Evolutionary conservation across 64 coral and sea anemone species (phyloP).

Genomic region (Anthopleura sola): DNA sequence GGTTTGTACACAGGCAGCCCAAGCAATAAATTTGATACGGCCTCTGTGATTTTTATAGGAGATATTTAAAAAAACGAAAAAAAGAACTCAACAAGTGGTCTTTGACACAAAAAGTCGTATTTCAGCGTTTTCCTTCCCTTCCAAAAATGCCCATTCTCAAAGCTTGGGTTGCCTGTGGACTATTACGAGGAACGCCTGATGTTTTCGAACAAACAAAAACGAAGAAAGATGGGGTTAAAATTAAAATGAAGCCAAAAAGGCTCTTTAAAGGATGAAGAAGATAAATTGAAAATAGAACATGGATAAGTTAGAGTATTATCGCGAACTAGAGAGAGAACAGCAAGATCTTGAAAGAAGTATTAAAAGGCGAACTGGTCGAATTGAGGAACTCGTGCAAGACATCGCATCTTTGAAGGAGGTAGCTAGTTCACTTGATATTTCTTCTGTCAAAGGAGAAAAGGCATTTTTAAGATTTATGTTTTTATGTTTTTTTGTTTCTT

Average conservation of each 20-base stretch:
- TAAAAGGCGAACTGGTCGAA: background rate
- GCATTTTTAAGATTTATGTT: background rate
- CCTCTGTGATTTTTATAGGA: too few species aligned
- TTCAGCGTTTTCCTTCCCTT: too few species aligned
- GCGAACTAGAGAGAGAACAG: background rate
- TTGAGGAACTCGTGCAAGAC: background rate
- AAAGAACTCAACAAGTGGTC: too few species aligned
- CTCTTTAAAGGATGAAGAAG: background rate
- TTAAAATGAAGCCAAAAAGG: too few species aligned
- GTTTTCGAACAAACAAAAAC: too few species aligned
- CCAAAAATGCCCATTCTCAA: too few species aligned
- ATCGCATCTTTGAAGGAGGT: background rate
- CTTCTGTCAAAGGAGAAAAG: too few species aligned
- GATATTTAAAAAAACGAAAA: too few species aligned
- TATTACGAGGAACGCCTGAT: too few species aligned
- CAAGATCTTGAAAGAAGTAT: background rate
- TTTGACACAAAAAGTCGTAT: too few species aligned
- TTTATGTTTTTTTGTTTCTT: background rate
- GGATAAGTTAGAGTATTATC: background rate
- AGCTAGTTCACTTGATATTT: background rate
- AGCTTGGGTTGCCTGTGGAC: too few species aligned
- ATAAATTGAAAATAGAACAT: background rate
- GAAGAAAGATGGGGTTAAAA: too few species aligned
- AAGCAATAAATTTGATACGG: background rate
- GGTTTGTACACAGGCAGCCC: slow-evolving; percentile 1